A percentile compares a stretch with the other conserved stretches of the same genome.
phyloP scores from a whole-genome alignment of 2,888 invertebrate genomes.

The Sinotaia quadrata region DNA sequence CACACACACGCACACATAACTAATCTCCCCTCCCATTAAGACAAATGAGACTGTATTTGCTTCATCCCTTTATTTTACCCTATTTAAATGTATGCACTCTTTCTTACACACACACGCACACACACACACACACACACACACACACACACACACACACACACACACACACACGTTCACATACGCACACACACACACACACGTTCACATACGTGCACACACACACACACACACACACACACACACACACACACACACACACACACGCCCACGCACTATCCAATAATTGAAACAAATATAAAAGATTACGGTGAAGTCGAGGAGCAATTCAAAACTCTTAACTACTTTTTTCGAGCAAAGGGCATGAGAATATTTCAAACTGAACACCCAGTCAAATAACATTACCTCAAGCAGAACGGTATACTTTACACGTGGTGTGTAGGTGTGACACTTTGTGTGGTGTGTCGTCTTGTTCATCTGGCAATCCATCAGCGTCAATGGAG shows the following conservation, averaged over 20 bases:
- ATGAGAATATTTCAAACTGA: too few relatives aligned
- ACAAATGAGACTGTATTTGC: neutral
- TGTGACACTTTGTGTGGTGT: too few relatives aligned
- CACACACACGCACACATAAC: slow-evolving; percentile 4
- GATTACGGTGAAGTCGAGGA: too few relatives aligned
- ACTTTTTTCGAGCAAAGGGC: too few relatives aligned
- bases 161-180: neutral
- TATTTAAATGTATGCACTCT: neutral
- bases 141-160: slow-evolving; percentile 1
- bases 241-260: neutral
- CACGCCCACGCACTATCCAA: neutral
- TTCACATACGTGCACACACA: neutral
- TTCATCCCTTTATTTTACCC: neutral
- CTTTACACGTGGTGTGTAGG: too few relatives aligned
- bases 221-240: slow-evolving; percentile 17
- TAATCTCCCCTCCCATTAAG: neutral
- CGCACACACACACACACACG: neutral
- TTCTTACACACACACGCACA: neutral
- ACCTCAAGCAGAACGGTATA: too few relatives aligned
- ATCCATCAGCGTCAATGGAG: too few relatives aligned
- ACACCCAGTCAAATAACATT: too few relatives aligned
- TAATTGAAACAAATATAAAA: neutral
- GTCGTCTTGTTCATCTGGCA: too few relatives aligned
- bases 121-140: neutral
- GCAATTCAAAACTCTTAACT: too few relatives aligned